Evolutionary conservation across 2,797 vertebrate species (phyloP).

Genomic region (Aldrovandia affinis): DNA sequence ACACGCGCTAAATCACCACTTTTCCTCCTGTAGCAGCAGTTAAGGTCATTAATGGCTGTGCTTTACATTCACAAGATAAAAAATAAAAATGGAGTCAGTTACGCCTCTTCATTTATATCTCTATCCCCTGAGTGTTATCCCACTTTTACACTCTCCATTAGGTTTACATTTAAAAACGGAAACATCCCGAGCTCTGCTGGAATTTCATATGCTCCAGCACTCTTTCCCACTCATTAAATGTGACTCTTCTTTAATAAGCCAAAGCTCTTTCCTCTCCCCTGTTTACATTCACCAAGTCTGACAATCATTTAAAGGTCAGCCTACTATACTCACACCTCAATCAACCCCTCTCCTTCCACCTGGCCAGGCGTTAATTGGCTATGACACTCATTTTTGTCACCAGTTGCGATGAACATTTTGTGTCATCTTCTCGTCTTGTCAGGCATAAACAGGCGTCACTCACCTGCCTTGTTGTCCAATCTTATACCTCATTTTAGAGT

Average conservation of each 20-base stretch:
- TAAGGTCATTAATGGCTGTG: slow-evolving; percentile 36
- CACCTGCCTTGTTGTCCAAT: background rate
- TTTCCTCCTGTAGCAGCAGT: slow-evolving; percentile 50
- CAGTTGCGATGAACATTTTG: background rate
- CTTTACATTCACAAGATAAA: slow-evolving; percentile 44
- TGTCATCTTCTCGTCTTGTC: background rate
- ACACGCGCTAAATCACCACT: slow-evolving; percentile 5
- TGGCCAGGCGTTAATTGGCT: slow-evolving; percentile 18
- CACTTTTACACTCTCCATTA: slow-evolving; percentile 84
- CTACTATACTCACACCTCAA: slow-evolving; percentile 14
- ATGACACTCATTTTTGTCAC: background rate
- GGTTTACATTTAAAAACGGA: slow-evolving; percentile 79
- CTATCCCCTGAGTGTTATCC: slow-evolving; percentile 76
- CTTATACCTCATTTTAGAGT: background rate
- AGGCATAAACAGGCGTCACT: background rate
- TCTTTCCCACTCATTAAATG: slow-evolving; percentile 77
- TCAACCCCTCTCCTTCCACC: slow-evolving; percentile 18
- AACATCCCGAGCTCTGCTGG: slow-evolving; percentile 81
- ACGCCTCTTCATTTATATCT: slow-evolving; percentile 77
- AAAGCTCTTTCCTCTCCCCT: slow-evolving; percentile 69
- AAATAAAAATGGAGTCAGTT: slow-evolving; percentile 60
- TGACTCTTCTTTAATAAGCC: slow-evolving; percentile 82
- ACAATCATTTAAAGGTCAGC: slow-evolving; percentile 19
- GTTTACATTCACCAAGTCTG: slow-evolving; percentile 60
- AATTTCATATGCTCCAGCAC: slow-evolving; percentile 75